Percentiles rank a stretch among this genome's conserved stretches.
Evolutionary conservation across 1,140 invertebrate genomes (phyloP).

Genomic region (Sycophila sp.): DNA sequence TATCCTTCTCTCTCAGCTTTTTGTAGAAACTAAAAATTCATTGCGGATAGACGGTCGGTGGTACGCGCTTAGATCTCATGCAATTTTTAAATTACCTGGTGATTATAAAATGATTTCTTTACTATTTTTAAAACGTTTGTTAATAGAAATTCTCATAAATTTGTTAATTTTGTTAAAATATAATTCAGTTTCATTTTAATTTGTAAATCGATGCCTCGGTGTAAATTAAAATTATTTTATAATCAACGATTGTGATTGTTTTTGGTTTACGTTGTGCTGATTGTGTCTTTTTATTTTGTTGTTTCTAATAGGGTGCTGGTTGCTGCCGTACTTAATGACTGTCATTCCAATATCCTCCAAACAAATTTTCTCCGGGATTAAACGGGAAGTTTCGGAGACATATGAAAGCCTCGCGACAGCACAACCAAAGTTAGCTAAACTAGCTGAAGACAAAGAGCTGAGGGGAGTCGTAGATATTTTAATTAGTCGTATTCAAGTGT

Average conservation of each 20-base stretch:
- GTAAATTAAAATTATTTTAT: slow-evolving; percentile 11
- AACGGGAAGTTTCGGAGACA: background rate
- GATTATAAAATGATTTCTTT: slow-evolving; percentile 18
- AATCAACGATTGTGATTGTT: slow-evolving; percentile 9
- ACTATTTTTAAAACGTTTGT: too few relatives aligned
- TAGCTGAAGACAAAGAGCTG: slow-evolving; percentile 40
- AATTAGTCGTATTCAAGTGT: slow-evolving; percentile 45
- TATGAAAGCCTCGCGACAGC: background rate
- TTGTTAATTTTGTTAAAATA: background rate
- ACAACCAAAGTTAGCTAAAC: too few relatives aligned
- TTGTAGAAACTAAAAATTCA: background rate
- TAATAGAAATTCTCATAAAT: background rate
- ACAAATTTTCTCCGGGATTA: background rate
- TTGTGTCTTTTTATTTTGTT: background rate
- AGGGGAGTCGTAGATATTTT: slow-evolving; percentile 44
- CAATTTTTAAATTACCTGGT: background rate
- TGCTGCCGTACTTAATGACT: slow-evolving; percentile 39
- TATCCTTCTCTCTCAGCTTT: slow-evolving; percentile 63
- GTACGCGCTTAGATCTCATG: background rate
- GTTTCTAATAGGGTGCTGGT: slow-evolving; percentile 56
- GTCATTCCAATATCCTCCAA: slow-evolving; percentile 16
- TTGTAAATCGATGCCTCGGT: too few relatives aligned
- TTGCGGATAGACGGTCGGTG: background rate
- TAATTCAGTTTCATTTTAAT: slow-evolving; percentile 3
- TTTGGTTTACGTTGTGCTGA: background rate